Percentiles rank a stretch among this genome's conserved stretches.
These are phyloP conservation scores for Malacoctenus gilli DNA, from an alignment of 2,797 vertebrate species.

Conservation along the genomic window DNA sequence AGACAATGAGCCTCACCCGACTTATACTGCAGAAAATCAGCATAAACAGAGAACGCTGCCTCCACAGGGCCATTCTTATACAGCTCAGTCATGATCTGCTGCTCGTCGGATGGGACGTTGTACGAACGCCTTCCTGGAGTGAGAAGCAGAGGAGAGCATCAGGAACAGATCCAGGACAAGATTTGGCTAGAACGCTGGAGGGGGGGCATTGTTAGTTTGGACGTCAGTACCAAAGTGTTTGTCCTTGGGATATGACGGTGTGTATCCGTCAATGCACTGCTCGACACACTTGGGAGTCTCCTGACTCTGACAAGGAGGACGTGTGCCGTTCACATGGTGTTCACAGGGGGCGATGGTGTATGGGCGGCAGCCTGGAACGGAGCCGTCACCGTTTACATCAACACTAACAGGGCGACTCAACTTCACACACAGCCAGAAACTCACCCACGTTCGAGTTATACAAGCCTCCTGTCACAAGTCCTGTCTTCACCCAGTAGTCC, in stretches of 20 bases:
- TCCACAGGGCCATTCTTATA: constrained; percentile 93
- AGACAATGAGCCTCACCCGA: constrained; percentile 76
- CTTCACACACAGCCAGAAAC: neutral
- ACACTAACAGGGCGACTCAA: neutral
- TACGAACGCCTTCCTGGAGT: constrained; percentile 82
- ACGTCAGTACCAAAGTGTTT: constrained; percentile 85
- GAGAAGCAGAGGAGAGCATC: neutral
- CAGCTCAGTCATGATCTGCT: constrained; percentile 92
- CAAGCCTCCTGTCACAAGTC: constrained; percentile 91
- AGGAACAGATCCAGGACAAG: neutral
- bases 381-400: neutral
- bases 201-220: neutral
- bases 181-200: neutral
- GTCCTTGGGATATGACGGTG: constrained; percentile 84
- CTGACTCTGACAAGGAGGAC: constrained; percentile 86
- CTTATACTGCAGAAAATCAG: constrained; percentile 90
- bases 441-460: constrained; percentile 87
- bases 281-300: constrained; percentile 85
- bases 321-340: constrained; percentile 90
- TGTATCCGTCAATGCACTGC: constrained; percentile 84
- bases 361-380: constrained; percentile 86
- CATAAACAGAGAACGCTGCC: constrained; percentile 87
- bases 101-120: constrained; percentile 74
- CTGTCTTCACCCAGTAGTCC: constrained; percentile 88
- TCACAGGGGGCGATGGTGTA: constrained; percentile 92